These are phyloP conservation scores for Thermophis baileyi DNA, from an alignment of 2,113 vertebrate species.

Conservation along the genomic window DNA sequence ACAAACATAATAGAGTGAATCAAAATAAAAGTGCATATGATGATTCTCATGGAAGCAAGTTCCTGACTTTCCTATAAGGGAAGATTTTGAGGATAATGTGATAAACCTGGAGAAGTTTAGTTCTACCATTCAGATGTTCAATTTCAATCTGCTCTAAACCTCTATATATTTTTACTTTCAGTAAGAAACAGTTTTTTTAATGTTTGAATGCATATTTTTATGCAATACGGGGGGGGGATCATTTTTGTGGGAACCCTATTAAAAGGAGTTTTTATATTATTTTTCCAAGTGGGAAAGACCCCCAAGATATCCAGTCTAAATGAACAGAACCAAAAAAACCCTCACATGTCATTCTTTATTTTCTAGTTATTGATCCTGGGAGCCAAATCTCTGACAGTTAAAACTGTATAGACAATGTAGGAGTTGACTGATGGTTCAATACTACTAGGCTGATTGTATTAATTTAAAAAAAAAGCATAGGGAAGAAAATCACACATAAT, in stretches of 20 bases:
- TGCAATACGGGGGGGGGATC: background rate
- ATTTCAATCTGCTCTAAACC: background rate
- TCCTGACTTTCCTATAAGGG: background rate
- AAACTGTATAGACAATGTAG: background rate
- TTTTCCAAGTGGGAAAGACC: background rate
- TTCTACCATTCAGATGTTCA: background rate
- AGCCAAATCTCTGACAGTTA: background rate
- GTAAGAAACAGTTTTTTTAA: background rate
- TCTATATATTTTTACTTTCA: background rate
- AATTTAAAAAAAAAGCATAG: background rate
- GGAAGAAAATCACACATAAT: background rate
- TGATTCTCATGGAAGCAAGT: background rate
- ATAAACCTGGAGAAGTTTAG: background rate
- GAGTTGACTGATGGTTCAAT: background rate
- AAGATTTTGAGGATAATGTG: background rate
- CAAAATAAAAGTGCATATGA: background rate
- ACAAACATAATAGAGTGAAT: background rate
- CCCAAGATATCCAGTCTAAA: background rate
- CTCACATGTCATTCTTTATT: background rate
- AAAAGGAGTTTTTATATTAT: background rate
- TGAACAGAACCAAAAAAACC: background rate
- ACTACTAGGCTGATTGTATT: background rate
- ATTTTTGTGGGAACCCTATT: background rate
- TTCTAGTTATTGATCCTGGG: background rate
- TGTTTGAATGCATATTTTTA: background rate